phyloP scores from a whole-genome alignment of 2,888 invertebrate genomes.

The Ennomos fuscantarius region DNA sequence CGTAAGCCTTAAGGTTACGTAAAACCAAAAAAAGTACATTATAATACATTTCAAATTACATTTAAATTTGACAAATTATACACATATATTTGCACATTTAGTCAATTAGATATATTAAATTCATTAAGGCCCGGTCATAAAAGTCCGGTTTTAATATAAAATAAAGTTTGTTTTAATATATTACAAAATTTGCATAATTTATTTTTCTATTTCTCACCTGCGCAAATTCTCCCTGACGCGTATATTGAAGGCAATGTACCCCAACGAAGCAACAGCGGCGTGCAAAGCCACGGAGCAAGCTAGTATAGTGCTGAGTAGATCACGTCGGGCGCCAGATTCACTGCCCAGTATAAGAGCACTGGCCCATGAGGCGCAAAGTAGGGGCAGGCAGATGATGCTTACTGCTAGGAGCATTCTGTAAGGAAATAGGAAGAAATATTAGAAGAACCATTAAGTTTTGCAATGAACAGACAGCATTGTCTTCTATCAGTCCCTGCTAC shows the following conservation, averaged over 20 bases:
- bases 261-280: constrained; percentile 93
- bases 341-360: constrained; percentile 82
- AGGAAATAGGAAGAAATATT: neutral
- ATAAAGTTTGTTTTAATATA: no score
- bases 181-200: no score
- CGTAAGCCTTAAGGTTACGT: no score
- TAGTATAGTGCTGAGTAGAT: constrained; percentile 89
- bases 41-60: constrained; percentile 71
- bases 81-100: no score
- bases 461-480: constrained; percentile 1
- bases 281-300: constrained; percentile 91
- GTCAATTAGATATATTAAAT: no score
- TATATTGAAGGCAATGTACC: constrained; percentile 94
- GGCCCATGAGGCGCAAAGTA: constrained; percentile 95
- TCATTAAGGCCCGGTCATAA: no score
- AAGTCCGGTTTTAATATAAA: no score
- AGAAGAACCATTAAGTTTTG: neutral
- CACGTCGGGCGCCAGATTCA: constrained; percentile 88
- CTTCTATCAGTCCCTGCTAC: no score
- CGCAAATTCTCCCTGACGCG: constrained; percentile 91
- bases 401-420: constrained; percentile 92
- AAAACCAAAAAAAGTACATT: no score
- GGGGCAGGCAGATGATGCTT: constrained; percentile 93
- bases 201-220: constrained; percentile 57
- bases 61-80: no score